These are phyloP conservation scores for Nephila pilipes DNA, from an alignment of 1,140 invertebrate species.

Conservation along the genomic window DNA sequence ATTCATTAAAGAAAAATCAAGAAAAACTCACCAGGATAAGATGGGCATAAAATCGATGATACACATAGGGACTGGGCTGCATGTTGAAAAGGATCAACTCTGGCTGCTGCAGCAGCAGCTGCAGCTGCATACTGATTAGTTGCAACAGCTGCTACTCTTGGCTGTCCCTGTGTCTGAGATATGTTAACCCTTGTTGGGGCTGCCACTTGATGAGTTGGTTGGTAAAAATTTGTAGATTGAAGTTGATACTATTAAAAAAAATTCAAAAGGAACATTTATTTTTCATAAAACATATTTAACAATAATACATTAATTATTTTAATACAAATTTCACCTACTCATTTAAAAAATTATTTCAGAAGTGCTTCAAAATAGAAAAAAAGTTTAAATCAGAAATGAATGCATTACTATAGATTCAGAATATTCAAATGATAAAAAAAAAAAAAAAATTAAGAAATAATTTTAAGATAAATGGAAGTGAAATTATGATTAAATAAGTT, in stretches of 20 bases:
- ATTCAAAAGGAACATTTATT: constrained; percentile 8
- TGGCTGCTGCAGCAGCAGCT: constrained; percentile 86
- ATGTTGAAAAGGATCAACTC: constrained; percentile 86
- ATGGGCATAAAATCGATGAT: constrained; percentile 93
- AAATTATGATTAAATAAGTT: no score
- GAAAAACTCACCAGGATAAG: constrained; percentile 85
- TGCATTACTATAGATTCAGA: no score
- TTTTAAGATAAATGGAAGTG: no score
- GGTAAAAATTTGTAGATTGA: constrained; percentile 84
- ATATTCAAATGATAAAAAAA: no score
- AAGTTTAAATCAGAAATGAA: no score
- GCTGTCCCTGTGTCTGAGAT: constrained; percentile 79
- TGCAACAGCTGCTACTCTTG: constrained; percentile 83
- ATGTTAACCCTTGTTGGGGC: constrained; percentile 80
- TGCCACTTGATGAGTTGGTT: constrained; percentile 78
- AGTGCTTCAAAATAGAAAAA: no score
- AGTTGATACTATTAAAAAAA: constrained; percentile 88
- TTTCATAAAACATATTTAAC: no score
- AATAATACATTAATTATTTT: no score
- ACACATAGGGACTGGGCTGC: constrained; percentile 87
- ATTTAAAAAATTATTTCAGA: no score
- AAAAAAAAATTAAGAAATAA: no score
- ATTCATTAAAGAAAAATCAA: neutral
- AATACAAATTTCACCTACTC: no score
- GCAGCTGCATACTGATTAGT: constrained; percentile 84